Evolutionary conservation across 2,888 invertebrate species (phyloP).

Genomic region (Oligia fasciuncula): DNA sequence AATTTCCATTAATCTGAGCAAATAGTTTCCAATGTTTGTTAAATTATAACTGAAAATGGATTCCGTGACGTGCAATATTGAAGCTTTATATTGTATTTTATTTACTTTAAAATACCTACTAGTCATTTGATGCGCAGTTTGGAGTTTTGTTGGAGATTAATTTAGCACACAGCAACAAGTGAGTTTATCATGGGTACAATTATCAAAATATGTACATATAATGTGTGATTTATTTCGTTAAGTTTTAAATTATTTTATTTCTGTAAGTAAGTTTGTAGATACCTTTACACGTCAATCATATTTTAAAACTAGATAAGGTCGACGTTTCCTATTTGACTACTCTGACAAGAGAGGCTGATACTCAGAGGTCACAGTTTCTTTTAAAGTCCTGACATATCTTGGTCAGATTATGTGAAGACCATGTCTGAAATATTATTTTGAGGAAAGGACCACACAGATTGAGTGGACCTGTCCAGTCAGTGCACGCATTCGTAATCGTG

Average conservation of each 20-base stretch:
- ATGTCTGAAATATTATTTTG: background rate
- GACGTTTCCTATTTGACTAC: background rate
- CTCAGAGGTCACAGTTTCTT: background rate
- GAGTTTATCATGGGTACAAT: background rate
- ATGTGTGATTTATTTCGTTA: background rate
- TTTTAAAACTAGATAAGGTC: background rate
- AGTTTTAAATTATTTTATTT: background rate
- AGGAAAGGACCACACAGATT: background rate
- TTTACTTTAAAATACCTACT: conserved; percentile 16
- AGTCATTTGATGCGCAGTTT: conserved; percentile 1
- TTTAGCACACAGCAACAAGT: background rate
- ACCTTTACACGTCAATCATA: background rate
- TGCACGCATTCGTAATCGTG: background rate
- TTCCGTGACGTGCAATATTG: conserved; percentile 45
- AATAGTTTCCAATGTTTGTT: conserved; percentile 63
- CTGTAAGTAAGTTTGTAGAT: background rate
- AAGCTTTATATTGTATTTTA: conserved; percentile 11
- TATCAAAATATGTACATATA: background rate
- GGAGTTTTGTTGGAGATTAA: background rate
- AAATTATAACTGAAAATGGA: conserved; percentile 62
- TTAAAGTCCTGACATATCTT: background rate
- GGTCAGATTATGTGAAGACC: background rate
- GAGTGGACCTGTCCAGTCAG: background rate
- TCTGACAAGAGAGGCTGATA: no score
- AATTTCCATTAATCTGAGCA: conserved; percentile 55